Evolutionary conservation across 2,113 vertebrate genomes (phyloP).

Genomic region (Nothoprocta pentlandii): DNA sequence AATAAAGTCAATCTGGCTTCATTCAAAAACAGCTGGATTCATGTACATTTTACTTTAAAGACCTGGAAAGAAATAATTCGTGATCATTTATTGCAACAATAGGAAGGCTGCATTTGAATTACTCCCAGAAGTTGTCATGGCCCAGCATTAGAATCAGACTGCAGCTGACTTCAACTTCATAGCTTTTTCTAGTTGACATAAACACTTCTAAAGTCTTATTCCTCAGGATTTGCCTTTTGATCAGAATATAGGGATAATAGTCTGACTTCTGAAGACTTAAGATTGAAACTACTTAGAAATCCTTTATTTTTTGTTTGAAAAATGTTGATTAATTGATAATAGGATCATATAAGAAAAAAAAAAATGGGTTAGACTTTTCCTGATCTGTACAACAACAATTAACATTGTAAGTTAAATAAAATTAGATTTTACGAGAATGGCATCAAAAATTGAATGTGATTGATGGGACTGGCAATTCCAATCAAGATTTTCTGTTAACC

Average conservation of each 20-base stretch:
- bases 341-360: constrained; percentile 30
- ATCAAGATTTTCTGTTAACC: constrained; percentile 58
- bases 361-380: constrained; percentile 6
- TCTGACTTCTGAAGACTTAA: neutral
- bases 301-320: neutral
- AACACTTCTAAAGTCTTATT: neutral
- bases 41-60: constrained; percentile 19
- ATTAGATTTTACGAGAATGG: constrained; percentile 24
- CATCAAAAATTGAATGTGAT: constrained; percentile 39
- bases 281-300: constrained; percentile 14
- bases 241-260: neutral
- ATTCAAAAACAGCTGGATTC: neutral
- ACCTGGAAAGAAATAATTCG: neutral
- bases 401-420: constrained; percentile 34
- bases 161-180: neutral
- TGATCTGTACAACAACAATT: constrained; percentile 40
- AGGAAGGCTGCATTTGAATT: constrained; percentile 13
- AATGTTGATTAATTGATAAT: constrained; percentile 41
- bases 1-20: neutral
- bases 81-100: constrained; percentile 34
- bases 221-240: neutral
- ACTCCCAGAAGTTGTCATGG: neutral
- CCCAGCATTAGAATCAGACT: neutral
- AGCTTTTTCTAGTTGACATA: neutral
- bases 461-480: constrained; percentile 44